Percentiles rank a stretch among this genome's conserved stretches.
Conservation (phyloP, 2,113 vertebrate genomes). For the Balaeniceps rex region DNA sequence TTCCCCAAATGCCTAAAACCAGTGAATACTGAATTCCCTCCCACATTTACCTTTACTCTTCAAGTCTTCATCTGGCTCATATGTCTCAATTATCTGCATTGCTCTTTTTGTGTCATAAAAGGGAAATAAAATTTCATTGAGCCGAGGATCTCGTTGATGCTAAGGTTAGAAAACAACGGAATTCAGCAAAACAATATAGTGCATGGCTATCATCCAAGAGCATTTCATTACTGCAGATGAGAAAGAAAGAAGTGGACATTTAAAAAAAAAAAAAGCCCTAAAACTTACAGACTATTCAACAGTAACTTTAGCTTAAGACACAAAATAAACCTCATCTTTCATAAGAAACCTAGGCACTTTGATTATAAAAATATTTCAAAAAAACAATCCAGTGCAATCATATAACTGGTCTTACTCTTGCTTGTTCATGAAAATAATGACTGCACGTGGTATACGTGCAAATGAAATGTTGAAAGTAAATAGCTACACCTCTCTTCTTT, state of each 20-base stretch:
- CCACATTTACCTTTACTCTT: conserved; percentile 87
- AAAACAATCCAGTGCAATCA: not conserved
- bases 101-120: conserved; percentile 97
- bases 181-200: conserved; percentile 52
- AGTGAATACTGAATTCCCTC: not conserved
- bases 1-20: not conserved
- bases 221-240: conserved; percentile 38
- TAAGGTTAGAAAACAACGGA: conserved; percentile 73
- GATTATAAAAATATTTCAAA: not conserved
- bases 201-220: conserved; percentile 8
- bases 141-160: conserved; percentile 95
- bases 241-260: conserved; percentile 39
- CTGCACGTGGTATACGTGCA: not conserved
- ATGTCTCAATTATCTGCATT: conserved; percentile 95
- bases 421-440: not conserved
- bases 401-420: not conserved
- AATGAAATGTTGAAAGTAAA: not conserved
- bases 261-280: not conserved
- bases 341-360: not conserved
- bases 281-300: not conserved
- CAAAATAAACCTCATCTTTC: not conserved
- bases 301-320: not conserved
- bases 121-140: conserved; percentile 98
- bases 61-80: conserved; percentile 90
- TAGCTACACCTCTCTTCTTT: not conserved